Evolutionary conservation across 2,113 vertebrate species (phyloP).

Genomic region (Ammodytes dubius): DNA sequence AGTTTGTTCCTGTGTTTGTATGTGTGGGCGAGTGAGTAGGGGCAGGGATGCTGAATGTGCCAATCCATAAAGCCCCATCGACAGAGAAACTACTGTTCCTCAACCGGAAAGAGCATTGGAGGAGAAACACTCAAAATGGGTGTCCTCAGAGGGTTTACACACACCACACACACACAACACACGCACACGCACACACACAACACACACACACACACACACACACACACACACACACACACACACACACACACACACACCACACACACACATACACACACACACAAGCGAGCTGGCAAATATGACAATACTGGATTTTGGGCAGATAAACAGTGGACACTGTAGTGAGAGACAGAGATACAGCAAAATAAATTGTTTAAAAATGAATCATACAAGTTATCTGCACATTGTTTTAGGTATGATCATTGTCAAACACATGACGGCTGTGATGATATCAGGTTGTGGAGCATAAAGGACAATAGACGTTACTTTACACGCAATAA

Average conservation of each 20-base stretch:
- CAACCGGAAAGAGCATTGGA: constrained; percentile 79
- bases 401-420: constrained; percentile 2
- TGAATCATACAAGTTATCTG: neutral
- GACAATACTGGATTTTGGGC: constrained; percentile 54
- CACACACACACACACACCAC: constrained; percentile 37
- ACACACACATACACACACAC: constrained; percentile 63
- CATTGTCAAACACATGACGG: neutral
- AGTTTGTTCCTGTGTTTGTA: constrained; percentile 58
- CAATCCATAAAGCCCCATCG: constrained; percentile 80
- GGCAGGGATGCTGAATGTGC: constrained; percentile 58
- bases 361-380: neutral
- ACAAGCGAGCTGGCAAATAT: constrained; percentile 28
- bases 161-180: constrained; percentile 69
- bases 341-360: constrained; percentile 10
- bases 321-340: constrained; percentile 14
- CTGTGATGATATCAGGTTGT: neutral
- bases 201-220: constrained; percentile 61
- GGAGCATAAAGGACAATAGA: neutral
- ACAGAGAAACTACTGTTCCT: constrained; percentile 77
- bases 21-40: constrained; percentile 62
- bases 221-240: constrained; percentile 37
- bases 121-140: constrained; percentile 75
- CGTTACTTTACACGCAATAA: neutral
- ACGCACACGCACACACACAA: constrained; percentile 36
- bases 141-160: constrained; percentile 85